Evolutionary conservation across 2,888 invertebrate genomes (phyloP), one percentile per base, ranked within the genome.

Genomic region (Plagodis pulveraria): DNA sequence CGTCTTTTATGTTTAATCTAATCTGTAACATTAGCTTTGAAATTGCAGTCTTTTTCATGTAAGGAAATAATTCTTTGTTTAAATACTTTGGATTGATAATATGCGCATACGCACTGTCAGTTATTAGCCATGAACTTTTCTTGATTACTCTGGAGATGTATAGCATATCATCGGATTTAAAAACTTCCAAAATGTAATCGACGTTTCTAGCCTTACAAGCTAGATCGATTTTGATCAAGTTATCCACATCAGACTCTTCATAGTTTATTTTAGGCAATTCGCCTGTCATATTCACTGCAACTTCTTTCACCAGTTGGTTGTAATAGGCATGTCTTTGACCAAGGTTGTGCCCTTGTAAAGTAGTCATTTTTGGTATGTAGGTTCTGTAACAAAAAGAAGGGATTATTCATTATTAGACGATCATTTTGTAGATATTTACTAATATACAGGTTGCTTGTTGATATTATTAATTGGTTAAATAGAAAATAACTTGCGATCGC

Each of bases 81-180:
- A 89, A 67, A 65, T 84, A 80, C 40, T 81, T 65, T 6, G 88
- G 86, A 58, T 89, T 87, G 50, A 89, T 76, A 45, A 88, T 77
- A 62, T 84, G 65, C 6, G 76, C 76, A 58, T 85, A 84, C 52
- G 81, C 66, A 8, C 69, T 63, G 34, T 88, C 84, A 5, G 78
- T 84, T 42, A 89, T 73, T n/a, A 88, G 64, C 88, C 88, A 88
- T 10, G 70, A 63, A 47, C 78, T 77, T 49, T 72, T 69, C 58
- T 83, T 87, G 45, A 89, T 79, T n/a, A 79, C 86, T 67, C 79
- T 77, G 7, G 86, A 79, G 2, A 83, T 79, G 56, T 83, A 85
- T 40, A 89, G 65, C 74, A 81, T 77, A 53, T 86, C 84, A 49
- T 78, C 74, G 43, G 74, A 73, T 52, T 80, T 77, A 0, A 84